Conservation (phyloP, 2,113 vertebrate genomes). For the Psophia crepitans region DNA sequence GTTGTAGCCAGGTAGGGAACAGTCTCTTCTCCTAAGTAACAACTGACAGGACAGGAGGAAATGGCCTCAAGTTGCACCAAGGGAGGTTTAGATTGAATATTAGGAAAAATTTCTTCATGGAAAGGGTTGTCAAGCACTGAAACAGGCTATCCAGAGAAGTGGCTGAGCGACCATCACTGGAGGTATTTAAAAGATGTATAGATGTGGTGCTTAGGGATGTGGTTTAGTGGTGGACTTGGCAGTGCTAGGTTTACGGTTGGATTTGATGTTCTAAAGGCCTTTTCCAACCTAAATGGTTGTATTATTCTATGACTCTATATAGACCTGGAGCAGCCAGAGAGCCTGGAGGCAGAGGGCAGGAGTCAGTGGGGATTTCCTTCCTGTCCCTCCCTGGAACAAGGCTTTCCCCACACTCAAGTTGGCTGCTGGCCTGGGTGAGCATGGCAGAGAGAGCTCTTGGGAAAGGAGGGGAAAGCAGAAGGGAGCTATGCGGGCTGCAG, state of each 20-base stretch:
- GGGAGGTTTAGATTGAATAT: too few relatives aligned
- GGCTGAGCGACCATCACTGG: too few relatives aligned
- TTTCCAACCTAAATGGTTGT: background rate
- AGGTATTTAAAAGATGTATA: too few relatives aligned
- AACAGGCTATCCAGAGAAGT: too few relatives aligned
- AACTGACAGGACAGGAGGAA: too few relatives aligned
- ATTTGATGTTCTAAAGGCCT: background rate
- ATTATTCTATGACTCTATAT: background rate
- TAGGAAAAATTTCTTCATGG: too few relatives aligned
- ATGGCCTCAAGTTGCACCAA: too few relatives aligned
- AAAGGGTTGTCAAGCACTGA: too few relatives aligned
- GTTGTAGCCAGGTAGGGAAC: too few relatives aligned
- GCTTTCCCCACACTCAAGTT: accelerated
- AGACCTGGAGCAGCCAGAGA: background rate
- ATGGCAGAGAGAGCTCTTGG: background rate
- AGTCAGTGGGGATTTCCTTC: background rate
- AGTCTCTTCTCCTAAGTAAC: too few relatives aligned
- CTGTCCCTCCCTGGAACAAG: background rate
- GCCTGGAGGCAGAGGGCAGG: background rate
- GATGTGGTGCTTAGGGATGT: too few relatives aligned
- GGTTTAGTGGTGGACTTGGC: too few relatives aligned
- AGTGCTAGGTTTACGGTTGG: background rate
- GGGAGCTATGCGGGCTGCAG: background rate
- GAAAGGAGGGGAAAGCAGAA: background rate
- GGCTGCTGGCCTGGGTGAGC: background rate